Conservation (phyloP, 2,888 invertebrate species). For the Pinctada fucata region DNA sequence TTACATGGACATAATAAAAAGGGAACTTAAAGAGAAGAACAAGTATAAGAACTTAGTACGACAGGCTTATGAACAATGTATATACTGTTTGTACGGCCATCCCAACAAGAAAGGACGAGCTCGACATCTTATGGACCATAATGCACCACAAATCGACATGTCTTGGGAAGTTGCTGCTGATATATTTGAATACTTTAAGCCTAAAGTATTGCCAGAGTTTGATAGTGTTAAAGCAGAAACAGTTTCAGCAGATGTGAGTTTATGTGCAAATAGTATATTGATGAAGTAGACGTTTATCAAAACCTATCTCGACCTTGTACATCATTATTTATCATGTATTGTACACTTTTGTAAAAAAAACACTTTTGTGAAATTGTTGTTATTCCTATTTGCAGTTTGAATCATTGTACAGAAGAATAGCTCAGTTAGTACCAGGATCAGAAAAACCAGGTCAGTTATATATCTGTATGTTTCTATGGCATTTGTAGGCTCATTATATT, state of each 20-base stretch:
- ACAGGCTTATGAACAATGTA: constrained; percentile 89
- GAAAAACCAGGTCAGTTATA: constrained; percentile 51
- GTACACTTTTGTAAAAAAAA: not conserved
- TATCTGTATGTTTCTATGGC: too few relatives aligned
- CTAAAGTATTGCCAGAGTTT: constrained; percentile 87
- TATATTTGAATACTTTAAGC: constrained; percentile 87
- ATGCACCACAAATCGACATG: constrained; percentile 79
- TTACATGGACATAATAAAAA: constrained; percentile 83
- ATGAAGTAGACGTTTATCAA: not conserved
- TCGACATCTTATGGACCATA: constrained; percentile 86
- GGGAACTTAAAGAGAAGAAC: constrained; percentile 59
- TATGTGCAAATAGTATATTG: not conserved
- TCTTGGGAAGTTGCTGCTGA: constrained; percentile 76
- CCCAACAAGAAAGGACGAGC: constrained; percentile 78
- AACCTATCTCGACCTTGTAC: not conserved
- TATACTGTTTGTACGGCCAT: constrained; percentile 87
- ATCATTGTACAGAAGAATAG: constrained; percentile 72
- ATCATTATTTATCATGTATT: not conserved
- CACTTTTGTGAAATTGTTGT: not conserved
- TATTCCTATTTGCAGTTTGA: constrained; percentile 64
- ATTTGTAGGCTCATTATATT: too few relatives aligned
- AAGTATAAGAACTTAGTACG: constrained; percentile 80
- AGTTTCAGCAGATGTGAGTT: constrained; percentile 86
- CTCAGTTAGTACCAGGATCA: constrained; percentile 68
- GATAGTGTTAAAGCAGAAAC: constrained; percentile 84